Conservation (phyloP, 1,140 invertebrate species). For the Brachionus rotundiformis region DNA sequence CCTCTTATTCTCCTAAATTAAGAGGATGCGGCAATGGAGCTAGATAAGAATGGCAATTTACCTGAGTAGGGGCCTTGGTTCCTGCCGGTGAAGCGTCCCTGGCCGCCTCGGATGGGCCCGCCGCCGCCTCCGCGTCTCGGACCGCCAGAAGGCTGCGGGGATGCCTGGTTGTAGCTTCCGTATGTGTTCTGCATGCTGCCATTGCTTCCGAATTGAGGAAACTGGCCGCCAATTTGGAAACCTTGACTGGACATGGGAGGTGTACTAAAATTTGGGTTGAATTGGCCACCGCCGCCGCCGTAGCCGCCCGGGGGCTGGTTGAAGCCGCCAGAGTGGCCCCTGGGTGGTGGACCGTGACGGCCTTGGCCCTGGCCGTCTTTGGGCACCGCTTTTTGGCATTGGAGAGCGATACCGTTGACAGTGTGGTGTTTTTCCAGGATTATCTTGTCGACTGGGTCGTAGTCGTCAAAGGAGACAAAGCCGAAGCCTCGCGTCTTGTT, state of each 20-base stretch:
- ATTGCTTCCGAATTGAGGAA: background rate
- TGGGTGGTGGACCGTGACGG: conserved; percentile 61
- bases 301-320: background rate
- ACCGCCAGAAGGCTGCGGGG: background rate
- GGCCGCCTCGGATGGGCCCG: conserved; percentile 21
- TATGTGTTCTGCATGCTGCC: conserved; percentile 27
- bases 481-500: conserved; percentile 92
- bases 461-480: conserved; percentile 89
- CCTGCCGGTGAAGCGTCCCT: background rate
- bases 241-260: background rate
- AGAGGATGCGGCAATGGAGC: background rate
- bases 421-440: conserved; percentile 63
- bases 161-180: conserved; percentile 16
- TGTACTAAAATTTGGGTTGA: background rate
- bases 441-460: conserved; percentile 52
- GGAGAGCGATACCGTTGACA: conserved; percentile 64
- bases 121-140: background rate
- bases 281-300: background rate
- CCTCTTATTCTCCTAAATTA: background rate
- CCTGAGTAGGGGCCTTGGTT: conserved; percentile 43
- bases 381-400: conserved; percentile 67
- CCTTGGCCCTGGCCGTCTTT: conserved; percentile 67
- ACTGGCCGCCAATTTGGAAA: conserved; percentile 10
- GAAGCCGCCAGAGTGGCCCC: background rate
- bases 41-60: background rate